Evolutionary conservation across 2,888 invertebrate genomes (phyloP).

Genomic region (Trichogramma dendrolimi): DNA sequence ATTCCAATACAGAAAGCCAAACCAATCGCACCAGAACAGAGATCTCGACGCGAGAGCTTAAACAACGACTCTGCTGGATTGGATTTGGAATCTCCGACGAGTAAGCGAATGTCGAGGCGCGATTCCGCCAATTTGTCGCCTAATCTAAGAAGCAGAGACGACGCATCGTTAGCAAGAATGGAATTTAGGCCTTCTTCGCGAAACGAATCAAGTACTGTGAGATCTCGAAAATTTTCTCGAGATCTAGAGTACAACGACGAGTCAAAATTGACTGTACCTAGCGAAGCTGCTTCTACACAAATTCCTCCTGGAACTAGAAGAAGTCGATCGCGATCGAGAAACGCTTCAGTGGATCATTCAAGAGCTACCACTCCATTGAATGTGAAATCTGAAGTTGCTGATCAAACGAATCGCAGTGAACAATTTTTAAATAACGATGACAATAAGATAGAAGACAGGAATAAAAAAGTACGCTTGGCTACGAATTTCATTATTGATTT

Average conservation of each 20-base stretch:
- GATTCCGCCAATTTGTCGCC: constrained; percentile 35
- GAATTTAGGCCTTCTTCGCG: constrained; percentile 35
- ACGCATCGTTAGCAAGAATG: constrained; percentile 12
- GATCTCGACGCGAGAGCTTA: constrained; percentile 8
- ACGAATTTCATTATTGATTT: constrained; percentile 72
- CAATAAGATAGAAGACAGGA: constrained; percentile 20
- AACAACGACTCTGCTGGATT: neutral
- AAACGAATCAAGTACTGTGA: constrained; percentile 38
- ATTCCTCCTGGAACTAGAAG: neutral
- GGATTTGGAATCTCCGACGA: constrained; percentile 6
- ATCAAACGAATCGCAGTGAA: constrained; percentile 34
- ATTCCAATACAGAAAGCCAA: constrained; percentile 20
- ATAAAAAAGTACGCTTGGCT: constrained; percentile 61
- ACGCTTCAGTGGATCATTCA: constrained; percentile 42
- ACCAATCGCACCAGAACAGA: constrained; percentile 14
- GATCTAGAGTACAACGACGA: constrained; percentile 16
- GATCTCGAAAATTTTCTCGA: constrained; percentile 33
- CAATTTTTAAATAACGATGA: constrained; percentile 26
- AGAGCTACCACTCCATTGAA: constrained; percentile 46
- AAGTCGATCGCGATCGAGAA: constrained; percentile 39
- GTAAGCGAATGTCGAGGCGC: neutral
- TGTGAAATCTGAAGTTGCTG: constrained; percentile 43
- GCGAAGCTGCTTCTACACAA: neutral
- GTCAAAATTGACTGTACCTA: neutral
- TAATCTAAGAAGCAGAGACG: constrained; percentile 10